Evolutionary conservation across 2,797 vertebrate species (phyloP), one percentile per base, ranked within the genome.

Genomic region (Tauraco hartlaubi): DNA sequence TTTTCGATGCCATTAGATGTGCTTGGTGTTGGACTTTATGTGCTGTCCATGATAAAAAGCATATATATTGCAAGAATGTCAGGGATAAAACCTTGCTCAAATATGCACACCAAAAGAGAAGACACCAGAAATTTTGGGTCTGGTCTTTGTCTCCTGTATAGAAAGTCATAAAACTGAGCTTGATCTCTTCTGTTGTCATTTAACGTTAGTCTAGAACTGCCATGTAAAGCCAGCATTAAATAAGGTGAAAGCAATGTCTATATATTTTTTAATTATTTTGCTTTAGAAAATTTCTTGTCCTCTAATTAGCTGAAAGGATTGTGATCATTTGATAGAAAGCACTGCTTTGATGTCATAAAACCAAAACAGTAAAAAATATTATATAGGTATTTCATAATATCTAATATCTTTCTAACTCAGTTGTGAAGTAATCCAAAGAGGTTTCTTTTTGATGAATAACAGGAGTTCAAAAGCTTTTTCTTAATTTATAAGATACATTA

Each of bases 401-500:
- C 67, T 78, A 72, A 63, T 78, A 43, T 66, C 44, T 94, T 88
- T 76, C 58, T 89, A 85, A 55, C 23, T 6, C 39, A 54, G 28
- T 81, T 69, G 33, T 78, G 80, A 83, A 78, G 56, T 72, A 88
- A 78, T 52, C 66, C 92, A 54, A 86, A 89, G 74, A 73, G 52
- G 66, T 85, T 92, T 92, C 85, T 73, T 67, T 80, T 75, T 88
- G 94, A 96, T 77, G 64, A 92, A 55, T 69, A 77, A 63, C 43
- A 6, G 64, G 96, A 92, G 88, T 96, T 94, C 92, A 85, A 87
- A 92, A 68, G 71, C 63, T 83, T 92, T 91, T 94, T 46, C 86
- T 91, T 91, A 87, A 74, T 95, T 92, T 89, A 93, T 95, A 94
- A 96, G 58, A 84, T 85, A 74, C 51, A 48, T 88, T 90, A 79